Base-by-base conservation (phyloP, 1,140 invertebrate genomes). In the Leguminivora glycinivorella region DNA sequence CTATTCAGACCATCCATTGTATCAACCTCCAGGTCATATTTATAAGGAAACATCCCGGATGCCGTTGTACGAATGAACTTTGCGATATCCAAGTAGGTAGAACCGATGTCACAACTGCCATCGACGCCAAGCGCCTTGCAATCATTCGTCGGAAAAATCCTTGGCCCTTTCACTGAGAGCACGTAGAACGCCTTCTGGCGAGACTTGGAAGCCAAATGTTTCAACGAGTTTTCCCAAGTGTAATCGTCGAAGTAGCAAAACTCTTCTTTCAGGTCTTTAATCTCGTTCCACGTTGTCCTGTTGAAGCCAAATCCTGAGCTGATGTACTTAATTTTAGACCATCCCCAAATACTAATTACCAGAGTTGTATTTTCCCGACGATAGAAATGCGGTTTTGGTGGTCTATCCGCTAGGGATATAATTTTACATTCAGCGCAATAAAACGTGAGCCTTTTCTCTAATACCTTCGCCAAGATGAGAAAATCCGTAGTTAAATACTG, bases 161-260 rank as follows among this genome's bases (percentile, higher is more conserved):
- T 74, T 9, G 80, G 70, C 14, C 74, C 76, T 24, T 74, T 74
- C 0, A 78, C 60, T 6, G 71, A 69, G 7, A 76, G 60, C 10
- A 76, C 47, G 3, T 66, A 31, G 43, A 74, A 74, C 22, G 68
- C 72, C 1, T 58, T 56, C n/a, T 56, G 38, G 24, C 6, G 60
- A 3, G 69, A 52, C 7, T 73, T 72, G n/a, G 43, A 71, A 7
- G 63, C 66, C 7, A 78, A 19, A 66, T 75, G 56, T 25, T 69
- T 73, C 14, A 83, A 70, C 4, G 78, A 80, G 47, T 68, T 68
- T 2, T 67, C 68, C 82, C 82, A 83, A 0, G 56, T 67, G 19
- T 66, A 72, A 66, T 82, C 81, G 47, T 83, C 75, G 52, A 73
- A 82, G 24, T 56, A 43, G 67, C 83, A 84, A 56, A 78, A 84